Evolutionary conservation across 2,113 vertebrate species (phyloP).

Genomic region (Vimba vimba): DNA sequence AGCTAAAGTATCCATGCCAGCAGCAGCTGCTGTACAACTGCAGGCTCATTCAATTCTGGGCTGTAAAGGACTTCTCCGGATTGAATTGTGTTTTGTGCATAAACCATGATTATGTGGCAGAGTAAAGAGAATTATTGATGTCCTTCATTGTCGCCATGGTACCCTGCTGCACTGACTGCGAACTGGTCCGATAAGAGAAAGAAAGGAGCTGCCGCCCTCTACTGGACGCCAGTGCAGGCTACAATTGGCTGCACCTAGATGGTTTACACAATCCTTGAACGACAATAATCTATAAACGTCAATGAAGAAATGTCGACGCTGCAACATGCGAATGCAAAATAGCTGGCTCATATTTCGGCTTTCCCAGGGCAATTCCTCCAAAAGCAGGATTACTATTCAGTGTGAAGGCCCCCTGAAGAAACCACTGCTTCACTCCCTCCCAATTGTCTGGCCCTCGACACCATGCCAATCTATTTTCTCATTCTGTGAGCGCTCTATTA

Average conservation of each 20-base stretch:
- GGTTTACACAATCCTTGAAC: neutral
- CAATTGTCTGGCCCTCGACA: constrained; percentile 36
- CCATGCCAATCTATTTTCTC: constrained; percentile 54
- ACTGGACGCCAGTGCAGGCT: constrained; percentile 58
- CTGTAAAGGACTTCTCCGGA: constrained; percentile 2
- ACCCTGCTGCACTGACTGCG: neutral
- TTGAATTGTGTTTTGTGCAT: constrained; percentile 21
- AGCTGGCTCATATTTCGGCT: neutral
- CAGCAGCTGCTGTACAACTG: neutral
- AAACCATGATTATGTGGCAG: constrained; percentile 23
- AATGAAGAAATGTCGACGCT: neutral
- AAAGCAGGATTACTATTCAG: constrained; percentile 51
- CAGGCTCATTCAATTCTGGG: constrained; percentile 3
- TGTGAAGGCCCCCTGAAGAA: constrained; percentile 30
- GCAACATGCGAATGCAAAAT: constrained; percentile 7
- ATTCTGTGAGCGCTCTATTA: constrained; percentile 50
- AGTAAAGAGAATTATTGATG: constrained; percentile 48
- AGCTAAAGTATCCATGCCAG: constrained; percentile 6
- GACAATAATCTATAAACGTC: neutral
- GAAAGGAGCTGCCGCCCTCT: constrained; percentile 72
- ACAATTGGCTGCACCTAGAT: constrained; percentile 4
- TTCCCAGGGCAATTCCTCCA: constrained; percentile 25
- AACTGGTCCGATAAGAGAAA: constrained; percentile 31
- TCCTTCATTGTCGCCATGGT: constrained; percentile 26
- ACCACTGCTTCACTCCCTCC: constrained; percentile 36